Conservation (phyloP, 2,888 invertebrate genomes). For the Morpho deidamia region DNA sequence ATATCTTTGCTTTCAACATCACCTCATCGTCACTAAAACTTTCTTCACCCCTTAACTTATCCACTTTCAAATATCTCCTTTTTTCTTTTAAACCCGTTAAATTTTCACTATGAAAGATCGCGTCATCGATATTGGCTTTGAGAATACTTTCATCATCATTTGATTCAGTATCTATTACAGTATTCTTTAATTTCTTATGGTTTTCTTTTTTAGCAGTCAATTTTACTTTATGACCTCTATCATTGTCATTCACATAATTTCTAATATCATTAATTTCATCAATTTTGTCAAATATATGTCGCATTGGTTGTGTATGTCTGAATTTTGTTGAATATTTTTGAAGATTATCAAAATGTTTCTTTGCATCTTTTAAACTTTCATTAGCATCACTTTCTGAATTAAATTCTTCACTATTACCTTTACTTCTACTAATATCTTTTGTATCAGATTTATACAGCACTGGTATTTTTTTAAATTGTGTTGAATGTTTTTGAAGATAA, state of each 20-base stretch:
- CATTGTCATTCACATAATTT: not conserved
- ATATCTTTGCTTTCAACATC: constrained; percentile 31
- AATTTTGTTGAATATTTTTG: too few relatives aligned
- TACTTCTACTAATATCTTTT: not conserved
- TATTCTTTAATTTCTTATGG: not conserved
- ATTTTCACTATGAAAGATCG: constrained; percentile 12
- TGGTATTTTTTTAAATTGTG: too few relatives aligned
- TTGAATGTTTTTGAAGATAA: too few relatives aligned
- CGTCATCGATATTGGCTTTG: constrained; percentile 19
- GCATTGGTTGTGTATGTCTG: too few relatives aligned
- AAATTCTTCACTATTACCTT: too few relatives aligned
- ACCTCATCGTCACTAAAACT: constrained; percentile 19
- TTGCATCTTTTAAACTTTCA: too few relatives aligned
- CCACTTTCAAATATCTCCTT: constrained; percentile 3
- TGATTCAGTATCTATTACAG: not conserved
- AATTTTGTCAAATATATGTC: too few relatives aligned
- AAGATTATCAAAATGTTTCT: too few relatives aligned
- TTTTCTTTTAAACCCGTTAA: not conserved
- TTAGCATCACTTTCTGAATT: too few relatives aligned
- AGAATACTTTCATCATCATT: constrained; percentile 27
- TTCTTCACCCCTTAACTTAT: not conserved
- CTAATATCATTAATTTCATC: not conserved
- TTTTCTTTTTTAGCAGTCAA: not conserved
- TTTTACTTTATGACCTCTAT: not conserved
- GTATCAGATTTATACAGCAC: not conserved